Conservation (phyloP, 2,888 invertebrate genomes). For the Chrysodeixis includens region DNA sequence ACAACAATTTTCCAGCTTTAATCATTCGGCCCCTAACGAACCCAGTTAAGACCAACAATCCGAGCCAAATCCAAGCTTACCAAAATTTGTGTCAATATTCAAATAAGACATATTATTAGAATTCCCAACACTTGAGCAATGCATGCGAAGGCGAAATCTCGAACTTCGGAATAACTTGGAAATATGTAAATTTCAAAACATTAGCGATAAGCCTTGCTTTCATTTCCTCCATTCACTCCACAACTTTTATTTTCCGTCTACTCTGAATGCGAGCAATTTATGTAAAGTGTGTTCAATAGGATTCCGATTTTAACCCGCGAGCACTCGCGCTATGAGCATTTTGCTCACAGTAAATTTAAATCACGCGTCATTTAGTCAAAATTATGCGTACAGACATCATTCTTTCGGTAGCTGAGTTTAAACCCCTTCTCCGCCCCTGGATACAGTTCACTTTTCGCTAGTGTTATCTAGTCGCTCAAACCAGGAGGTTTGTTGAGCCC, state of each 20-base stretch:
- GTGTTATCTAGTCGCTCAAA: no score
- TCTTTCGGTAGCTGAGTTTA: no score
- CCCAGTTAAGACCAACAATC: no score
- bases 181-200: background rate
- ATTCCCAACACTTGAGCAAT: background rate
- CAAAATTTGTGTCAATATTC: background rate
- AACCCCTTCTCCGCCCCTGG: no score
- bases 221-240: background rate
- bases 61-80: background rate
- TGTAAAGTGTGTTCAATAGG: background rate
- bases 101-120: background rate
- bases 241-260: background rate
- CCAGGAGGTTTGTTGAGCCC: no score
- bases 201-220: background rate
- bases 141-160: background rate
- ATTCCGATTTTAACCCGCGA: background rate
- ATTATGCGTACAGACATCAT: no score
- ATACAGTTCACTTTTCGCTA: no score
- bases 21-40: no score
- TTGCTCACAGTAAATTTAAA: no score
- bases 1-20: no score
- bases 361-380: no score
- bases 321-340: no score
- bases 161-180: background rate
- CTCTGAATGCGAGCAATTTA: background rate